These are phyloP conservation scores for Megastigmus dorsalis DNA, from an alignment of 2,888 invertebrate genomes.

Conservation along the genomic window DNA sequence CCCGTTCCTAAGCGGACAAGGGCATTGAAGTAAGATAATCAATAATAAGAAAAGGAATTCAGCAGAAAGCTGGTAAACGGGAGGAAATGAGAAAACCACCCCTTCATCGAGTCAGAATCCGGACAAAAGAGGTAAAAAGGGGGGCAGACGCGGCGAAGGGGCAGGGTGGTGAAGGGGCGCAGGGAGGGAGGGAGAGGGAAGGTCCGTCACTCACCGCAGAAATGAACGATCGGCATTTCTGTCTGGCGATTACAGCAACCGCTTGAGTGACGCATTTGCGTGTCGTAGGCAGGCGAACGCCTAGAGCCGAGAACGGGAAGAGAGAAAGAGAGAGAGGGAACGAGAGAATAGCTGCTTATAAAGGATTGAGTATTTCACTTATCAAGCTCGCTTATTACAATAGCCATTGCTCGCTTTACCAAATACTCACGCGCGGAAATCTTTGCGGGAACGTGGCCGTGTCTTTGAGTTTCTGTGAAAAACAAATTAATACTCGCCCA, in stretches of 20 bases:
- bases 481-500: neutral
- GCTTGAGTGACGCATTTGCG: conserved; percentile 33
- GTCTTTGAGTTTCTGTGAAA: neutral
- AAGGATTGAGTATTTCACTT: conserved; percentile 51
- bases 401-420: neutral
- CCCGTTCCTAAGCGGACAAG: conserved; percentile 17
- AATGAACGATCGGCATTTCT: conserved; percentile 58
- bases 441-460: neutral
- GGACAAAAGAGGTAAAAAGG: conserved; percentile 59
- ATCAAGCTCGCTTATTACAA: conserved; percentile 55
- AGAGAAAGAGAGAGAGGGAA: too few species aligned
- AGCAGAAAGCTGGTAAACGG: conserved; percentile 44
- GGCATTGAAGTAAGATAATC: conserved; percentile 53
- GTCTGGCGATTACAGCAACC: conserved; percentile 35
- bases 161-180: neutral
- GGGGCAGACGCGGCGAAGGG: conserved; percentile 32
- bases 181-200: conserved; percentile 43
- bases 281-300: conserved; percentile 30
- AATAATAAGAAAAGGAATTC: conserved; percentile 54
- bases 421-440: neutral
- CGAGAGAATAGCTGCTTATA: conserved; percentile 44
- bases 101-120: conserved; percentile 53
- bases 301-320: too few species aligned
- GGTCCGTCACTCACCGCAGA: conserved; percentile 57
- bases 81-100: conserved; percentile 64